A percentile compares a stretch with the other conserved stretches of the same genome.
Conservation (phyloP, 2,888 invertebrate genomes). For the Cataglyphis altisquamis region DNA sequence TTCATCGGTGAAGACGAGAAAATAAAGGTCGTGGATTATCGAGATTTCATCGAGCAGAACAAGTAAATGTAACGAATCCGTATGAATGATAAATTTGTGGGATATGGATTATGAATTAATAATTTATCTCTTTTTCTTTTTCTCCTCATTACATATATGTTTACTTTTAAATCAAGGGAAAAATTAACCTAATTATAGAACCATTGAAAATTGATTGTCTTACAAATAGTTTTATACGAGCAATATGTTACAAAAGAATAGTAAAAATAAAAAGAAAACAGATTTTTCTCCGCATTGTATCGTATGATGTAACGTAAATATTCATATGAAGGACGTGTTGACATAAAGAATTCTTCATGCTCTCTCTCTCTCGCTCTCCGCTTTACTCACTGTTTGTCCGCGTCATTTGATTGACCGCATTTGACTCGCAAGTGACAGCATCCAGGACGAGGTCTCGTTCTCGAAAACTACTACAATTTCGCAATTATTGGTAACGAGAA, state of each 20-base stretch:
- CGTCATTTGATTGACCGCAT: constrained; percentile 37
- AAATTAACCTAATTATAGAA: not conserved
- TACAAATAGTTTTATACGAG: not conserved
- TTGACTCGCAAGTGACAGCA: constrained; percentile 39
- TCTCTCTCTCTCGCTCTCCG: not conserved
- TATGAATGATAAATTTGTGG: not conserved
- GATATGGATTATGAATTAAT: not conserved
- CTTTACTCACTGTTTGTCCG: not conserved
- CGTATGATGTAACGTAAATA: not conserved
- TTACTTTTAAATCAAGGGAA: not conserved
- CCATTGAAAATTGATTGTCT: not conserved
- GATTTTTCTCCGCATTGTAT: not conserved
- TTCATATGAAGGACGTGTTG: not conserved
- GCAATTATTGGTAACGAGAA: constrained; percentile 13
- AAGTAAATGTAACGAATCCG: constrained; percentile 2
- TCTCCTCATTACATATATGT: not conserved
- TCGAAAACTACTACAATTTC: constrained; percentile 23
- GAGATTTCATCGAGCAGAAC: constrained; percentile 28
- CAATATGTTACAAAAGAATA: not conserved
- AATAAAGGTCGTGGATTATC: constrained; percentile 59
- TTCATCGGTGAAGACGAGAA: constrained; percentile 64
- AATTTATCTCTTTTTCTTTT: not conserved
- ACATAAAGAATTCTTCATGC: not conserved
- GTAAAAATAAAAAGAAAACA: not conserved
- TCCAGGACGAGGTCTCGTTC: constrained; percentile 46